Base-by-base conservation (phyloP, 2,888 invertebrate species). In the Agrochola lota region DNA sequence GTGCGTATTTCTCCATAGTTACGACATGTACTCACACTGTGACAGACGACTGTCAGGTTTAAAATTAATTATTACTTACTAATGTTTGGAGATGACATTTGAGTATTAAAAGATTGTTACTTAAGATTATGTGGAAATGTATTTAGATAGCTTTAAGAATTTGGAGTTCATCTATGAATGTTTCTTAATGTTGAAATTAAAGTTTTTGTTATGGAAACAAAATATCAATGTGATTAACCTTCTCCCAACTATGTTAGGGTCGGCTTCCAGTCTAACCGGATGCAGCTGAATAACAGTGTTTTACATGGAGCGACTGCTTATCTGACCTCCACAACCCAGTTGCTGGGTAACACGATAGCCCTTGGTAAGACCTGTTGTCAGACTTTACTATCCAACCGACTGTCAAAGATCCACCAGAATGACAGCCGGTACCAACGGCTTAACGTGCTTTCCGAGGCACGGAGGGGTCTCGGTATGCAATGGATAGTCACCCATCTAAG, bases 21-120 rank as follows among this genome's bases (percentile, higher is more conserved):
- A 30, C 55, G 63, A 63, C 46, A 78, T 26, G 15, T 30, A 15
- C 11, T 0, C 5, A 30, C 20, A n/a, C 9, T 20, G 11, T 60
- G 76, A 40, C 30, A 49, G 71, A 68, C 26, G 1, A 67, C 20
- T 30, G 80, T 57, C 74, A 49, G 55, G 23, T 57, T 49, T 57
- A 40, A 30, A 20, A 74, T 78, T 81, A 63, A 78, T 81, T 74
- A 73, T 78, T 57, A 74, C 46, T 73, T 64, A 35, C 26, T 20
- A 20, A 62, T 71, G 60, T 40, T 30, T 49, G 26, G 6, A 26
- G 20, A 81, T 81, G 78, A 62, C 78, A 78, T 78, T 78, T 78
- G 20, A n/a, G 35, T n/a, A 40, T 23, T 1, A 26, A 71, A 55
- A 71, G 12, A 55, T 35, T n/a, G 55, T 78, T 81, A 81, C 46